Evolutionary conservation across 2,888 invertebrate species (phyloP), one percentile per base, ranked within the genome.

Genomic region (Phortica okadai): DNA sequence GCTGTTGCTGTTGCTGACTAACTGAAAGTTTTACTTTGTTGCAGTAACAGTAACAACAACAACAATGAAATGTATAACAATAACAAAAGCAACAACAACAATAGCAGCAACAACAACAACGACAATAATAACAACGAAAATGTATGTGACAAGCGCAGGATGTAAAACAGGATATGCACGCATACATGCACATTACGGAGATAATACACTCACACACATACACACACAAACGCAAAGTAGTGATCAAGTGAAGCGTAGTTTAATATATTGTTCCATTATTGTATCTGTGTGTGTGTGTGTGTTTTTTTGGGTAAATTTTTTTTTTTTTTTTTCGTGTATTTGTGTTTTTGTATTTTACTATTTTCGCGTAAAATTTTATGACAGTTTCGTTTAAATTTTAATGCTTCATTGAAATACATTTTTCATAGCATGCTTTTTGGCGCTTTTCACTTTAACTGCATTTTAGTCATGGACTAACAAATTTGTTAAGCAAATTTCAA

Each of bases 31-130:
- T 62, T 10, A 10, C 4, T 62, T 62, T 62, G 56, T 56, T 56
- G 56, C 56, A 56, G 44, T 25, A 16, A 72, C 10, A 54, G n/a
- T 41, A 58, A 73, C 59, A 58, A 56, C 25, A 58, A 33, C 73
- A 56, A 56, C 14, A 59, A 58, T 58, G 21, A 72, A 50, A 41
- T 42, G 14, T 21, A 21, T 6, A 59, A 59, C 59, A 62, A 62
- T 76, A 74, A 81, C 81, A 80, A 85, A 81, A 86, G 87, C 86
- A 83, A 84, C 88, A 86, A 79, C 82, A 87, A 82, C 82, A 82
- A 14, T 25, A 72, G 2, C 25, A 73, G n/a, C 59, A 75, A 11
- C 72, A 45, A 16, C 54, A 50, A 25, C 45, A 25, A 25, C 59
- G 25, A 45, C 44, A 56, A 58, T 21, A 76, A 44, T 59, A 50